phyloP scores from a whole-genome alignment of 2,888 invertebrate genomes.

The Graphium colonna region DNA sequence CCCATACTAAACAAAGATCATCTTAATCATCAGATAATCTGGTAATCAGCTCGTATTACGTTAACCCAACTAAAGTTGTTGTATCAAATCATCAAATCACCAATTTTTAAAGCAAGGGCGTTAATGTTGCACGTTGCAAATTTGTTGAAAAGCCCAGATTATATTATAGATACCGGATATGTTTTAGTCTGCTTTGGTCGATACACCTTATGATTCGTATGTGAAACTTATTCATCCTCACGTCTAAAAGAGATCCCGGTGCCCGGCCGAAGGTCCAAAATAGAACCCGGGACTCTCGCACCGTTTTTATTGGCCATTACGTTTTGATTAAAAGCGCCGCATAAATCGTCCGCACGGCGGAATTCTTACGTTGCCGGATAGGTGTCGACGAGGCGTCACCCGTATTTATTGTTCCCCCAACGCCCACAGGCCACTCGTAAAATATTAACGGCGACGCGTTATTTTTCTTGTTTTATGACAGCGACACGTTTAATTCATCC shows the following conservation, averaged over 20 bases:
- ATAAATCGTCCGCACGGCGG: slow-evolving; percentile 30
- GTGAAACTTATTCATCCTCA: neutral
- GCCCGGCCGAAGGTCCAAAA: neutral
- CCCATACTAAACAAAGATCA: too few relatives aligned
- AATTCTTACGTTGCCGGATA: slow-evolving; percentile 22
- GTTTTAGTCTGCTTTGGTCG: too few relatives aligned
- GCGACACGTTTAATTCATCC: slow-evolving; percentile 41
- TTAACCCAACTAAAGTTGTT: too few relatives aligned
- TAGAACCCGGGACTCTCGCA: slow-evolving; percentile 11
- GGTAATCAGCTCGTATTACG: too few relatives aligned
- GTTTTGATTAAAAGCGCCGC: slow-evolving; percentile 34
- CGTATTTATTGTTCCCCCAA: slow-evolving; percentile 33
- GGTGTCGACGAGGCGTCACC: slow-evolving; percentile 33
- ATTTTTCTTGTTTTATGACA: slow-evolving; percentile 51
- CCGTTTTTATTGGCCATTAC: slow-evolving; percentile 35
- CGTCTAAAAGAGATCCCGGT: neutral
- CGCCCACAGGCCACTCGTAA: slow-evolving; percentile 33
- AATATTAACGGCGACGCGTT: slow-evolving; percentile 36
- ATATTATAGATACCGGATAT: too few relatives aligned
- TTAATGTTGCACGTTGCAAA: too few relatives aligned
- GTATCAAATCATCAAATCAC: too few relatives aligned
- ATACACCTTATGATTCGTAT: neutral
- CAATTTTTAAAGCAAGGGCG: too few relatives aligned
- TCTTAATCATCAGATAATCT: too few relatives aligned
- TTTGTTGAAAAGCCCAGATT: too few relatives aligned